Conservation (phyloP, 2,797 vertebrate genomes). For the Psittacula derbiana region DNA sequence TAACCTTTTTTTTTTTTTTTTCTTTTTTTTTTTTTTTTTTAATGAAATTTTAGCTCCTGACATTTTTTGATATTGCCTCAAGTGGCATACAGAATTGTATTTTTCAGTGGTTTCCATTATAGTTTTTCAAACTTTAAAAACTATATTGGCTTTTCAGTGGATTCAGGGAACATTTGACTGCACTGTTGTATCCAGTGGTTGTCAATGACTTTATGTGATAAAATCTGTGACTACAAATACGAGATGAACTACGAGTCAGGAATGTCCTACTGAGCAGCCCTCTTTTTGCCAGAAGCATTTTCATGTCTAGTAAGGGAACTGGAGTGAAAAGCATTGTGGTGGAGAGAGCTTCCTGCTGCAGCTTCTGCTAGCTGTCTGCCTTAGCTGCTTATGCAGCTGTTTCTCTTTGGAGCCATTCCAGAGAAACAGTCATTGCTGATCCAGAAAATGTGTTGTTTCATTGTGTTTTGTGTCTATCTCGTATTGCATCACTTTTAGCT, state of each 20-base stretch:
- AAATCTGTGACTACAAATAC: not conserved
- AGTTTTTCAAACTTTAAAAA: not conserved
- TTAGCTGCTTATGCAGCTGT: conserved; percentile 63
- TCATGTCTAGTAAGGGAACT: not conserved
- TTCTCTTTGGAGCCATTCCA: conserved; percentile 51
- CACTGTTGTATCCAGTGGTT: not conserved
- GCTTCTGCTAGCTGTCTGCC: conserved; percentile 40
- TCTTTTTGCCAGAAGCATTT: not conserved
- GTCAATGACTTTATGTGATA: not conserved
- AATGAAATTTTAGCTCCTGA: not conserved
- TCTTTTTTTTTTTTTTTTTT: not conserved
- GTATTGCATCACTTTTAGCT: not conserved
- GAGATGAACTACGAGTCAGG: not conserved
- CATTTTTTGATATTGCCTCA: not conserved
- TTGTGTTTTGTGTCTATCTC: not conserved
- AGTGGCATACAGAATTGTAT: not conserved
- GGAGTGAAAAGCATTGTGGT: not conserved
- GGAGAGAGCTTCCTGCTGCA: conserved; percentile 2
- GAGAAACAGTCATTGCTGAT: not conserved
- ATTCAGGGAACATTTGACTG: not conserved
- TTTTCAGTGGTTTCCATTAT: not conserved
- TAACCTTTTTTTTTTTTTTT: not conserved
- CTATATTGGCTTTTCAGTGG: not conserved
- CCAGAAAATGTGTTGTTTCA: conserved; percentile 34
- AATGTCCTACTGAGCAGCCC: not conserved